Percentiles rank a stretch among this genome's conserved stretches.
Conservation (phyloP, 2,113 vertebrate genomes). For the Propithecus coquereli region DNA sequence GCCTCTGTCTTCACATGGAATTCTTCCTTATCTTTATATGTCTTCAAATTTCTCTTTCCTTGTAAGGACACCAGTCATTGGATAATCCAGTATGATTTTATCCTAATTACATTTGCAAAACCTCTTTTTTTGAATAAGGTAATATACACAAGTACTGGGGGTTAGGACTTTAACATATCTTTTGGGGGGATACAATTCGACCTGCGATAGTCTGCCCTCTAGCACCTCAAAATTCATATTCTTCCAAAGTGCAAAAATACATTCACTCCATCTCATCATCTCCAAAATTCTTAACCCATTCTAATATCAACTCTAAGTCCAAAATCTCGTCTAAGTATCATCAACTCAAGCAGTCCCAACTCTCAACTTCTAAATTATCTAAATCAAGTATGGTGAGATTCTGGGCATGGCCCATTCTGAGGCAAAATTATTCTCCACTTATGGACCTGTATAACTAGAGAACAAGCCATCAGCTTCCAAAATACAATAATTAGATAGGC, state of each 20-base stretch:
- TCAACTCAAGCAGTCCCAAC: background rate
- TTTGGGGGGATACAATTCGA: background rate
- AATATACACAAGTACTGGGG: background rate
- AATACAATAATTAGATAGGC: background rate
- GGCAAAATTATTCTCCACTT: background rate
- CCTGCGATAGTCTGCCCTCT: background rate
- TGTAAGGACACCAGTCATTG: background rate
- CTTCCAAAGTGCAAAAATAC: background rate
- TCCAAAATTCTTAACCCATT: background rate
- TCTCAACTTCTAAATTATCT: background rate
- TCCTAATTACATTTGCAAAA: background rate
- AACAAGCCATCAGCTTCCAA: background rate
- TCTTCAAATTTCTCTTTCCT: background rate
- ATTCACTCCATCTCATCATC: background rate
- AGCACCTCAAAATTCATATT: background rate
- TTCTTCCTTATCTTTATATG: background rate
- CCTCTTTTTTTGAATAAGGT: background rate
- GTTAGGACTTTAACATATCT: background rate
- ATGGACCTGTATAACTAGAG: background rate
- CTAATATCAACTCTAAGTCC: background rate
- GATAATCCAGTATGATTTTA: background rate
- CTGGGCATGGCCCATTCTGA: no score
- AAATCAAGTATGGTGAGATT: background rate
- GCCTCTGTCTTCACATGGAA: background rate
- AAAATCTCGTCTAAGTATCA: background rate